Conservation (phyloP, 2,797 vertebrate species). For the Pseudomugil tenellus region DNA sequence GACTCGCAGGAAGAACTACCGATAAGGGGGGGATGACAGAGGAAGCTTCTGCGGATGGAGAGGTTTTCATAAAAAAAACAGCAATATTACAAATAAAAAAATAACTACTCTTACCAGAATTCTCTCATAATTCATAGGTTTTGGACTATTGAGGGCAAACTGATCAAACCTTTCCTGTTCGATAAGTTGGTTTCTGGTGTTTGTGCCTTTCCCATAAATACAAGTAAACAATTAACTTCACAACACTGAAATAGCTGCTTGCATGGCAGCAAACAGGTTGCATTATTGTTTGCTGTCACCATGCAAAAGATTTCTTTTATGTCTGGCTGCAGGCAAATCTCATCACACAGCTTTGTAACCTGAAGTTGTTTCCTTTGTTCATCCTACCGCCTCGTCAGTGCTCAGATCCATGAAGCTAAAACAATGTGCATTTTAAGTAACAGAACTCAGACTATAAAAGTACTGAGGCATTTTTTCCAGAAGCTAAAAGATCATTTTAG, state of each 20-base stretch:
- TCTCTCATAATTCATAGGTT: background rate
- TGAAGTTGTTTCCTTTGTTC: background rate
- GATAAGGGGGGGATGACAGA: conserved; percentile 28
- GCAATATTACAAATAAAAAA: background rate
- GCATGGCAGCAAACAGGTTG: background rate
- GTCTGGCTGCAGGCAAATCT: background rate
- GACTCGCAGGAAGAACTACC: conserved; percentile 61
- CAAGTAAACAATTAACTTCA: background rate
- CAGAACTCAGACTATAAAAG: too few relatives aligned
- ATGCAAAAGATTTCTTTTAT: background rate
- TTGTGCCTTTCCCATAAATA: background rate
- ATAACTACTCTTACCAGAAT: background rate
- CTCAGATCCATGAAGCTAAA: too few relatives aligned
- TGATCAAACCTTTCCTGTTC: background rate
- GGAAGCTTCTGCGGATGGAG: conserved; percentile 38
- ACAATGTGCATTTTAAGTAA: too few relatives aligned
- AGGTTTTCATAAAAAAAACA: background rate
- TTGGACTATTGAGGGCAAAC: background rate
- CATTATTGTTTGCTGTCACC: background rate
- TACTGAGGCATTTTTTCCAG: too few relatives aligned
- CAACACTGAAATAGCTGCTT: background rate
- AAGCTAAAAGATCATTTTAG: too few relatives aligned
- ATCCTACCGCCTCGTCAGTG: too few relatives aligned
- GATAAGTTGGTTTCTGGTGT: background rate
- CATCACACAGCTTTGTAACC: background rate